These are phyloP conservation scores for Timema cristinae DNA, from an alignment of 2,888 invertebrate genomes.

Conservation along the genomic window DNA sequence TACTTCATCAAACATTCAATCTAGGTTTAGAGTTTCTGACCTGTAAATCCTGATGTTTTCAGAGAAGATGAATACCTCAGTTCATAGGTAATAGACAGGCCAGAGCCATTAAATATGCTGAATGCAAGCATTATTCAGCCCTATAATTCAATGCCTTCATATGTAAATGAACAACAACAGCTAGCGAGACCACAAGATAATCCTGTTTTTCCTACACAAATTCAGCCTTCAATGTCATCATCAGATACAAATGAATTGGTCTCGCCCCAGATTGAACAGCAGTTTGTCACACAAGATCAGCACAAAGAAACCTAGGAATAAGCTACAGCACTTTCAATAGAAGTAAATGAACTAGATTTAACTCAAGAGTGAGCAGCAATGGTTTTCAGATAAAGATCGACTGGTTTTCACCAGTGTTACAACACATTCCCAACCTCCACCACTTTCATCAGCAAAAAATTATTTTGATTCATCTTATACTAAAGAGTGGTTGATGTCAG, in stretches of 20 bases:
- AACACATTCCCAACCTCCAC: constrained; percentile 1
- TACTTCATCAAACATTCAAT: constrained; percentile 2
- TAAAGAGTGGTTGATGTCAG: background rate
- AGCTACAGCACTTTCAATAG: background rate
- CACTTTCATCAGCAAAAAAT: background rate
- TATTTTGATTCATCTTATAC: background rate
- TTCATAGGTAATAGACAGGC: constrained; percentile 5
- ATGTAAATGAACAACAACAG: background rate
- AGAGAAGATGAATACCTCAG: constrained; percentile 7
- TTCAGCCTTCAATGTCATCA: background rate
- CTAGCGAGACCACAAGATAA: background rate
- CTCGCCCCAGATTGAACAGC: background rate
- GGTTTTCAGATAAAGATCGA: too few relatives aligned
- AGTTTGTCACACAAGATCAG: background rate
- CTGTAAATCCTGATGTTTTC: background rate
- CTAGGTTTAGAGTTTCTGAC: constrained; percentile 9
- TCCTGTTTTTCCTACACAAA: background rate
- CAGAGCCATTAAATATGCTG: constrained; percentile 3
- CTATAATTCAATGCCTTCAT: background rate
- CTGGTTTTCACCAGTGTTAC: background rate
- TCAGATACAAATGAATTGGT: background rate
- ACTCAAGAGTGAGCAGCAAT: background rate
- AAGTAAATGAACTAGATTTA: background rate
- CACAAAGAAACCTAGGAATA: background rate
- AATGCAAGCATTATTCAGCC: background rate